Conservation (phyloP, 1,140 invertebrate species). For the Teleogryllus occipitalis region DNA sequence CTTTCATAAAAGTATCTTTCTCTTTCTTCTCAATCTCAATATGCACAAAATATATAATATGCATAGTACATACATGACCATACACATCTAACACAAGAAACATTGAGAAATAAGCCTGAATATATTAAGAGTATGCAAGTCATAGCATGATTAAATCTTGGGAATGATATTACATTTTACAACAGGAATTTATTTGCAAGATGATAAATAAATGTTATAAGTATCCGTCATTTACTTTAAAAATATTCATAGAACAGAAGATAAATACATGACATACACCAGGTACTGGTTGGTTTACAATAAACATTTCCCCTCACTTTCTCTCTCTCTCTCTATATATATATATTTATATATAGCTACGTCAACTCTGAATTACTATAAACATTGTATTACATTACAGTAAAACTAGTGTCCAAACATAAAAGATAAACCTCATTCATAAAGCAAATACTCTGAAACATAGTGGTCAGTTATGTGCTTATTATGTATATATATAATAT, state of each 20-base stretch:
- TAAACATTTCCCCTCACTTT: too few species aligned
- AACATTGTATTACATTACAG: background rate
- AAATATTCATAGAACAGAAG: background rate
- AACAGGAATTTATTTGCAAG: background rate
- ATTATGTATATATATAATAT: constrained; percentile 3
- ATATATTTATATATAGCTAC: background rate
- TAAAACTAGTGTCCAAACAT: constrained; percentile 5
- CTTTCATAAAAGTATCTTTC: background rate
- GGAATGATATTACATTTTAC: background rate
- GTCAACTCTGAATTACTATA: background rate
- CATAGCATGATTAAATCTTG: background rate
- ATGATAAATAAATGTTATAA: background rate
- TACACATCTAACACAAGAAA: background rate
- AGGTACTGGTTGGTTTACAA: too few species aligned
- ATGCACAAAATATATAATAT: background rate
- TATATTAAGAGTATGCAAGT: background rate
- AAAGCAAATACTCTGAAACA: constrained; percentile 1
- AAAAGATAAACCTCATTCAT: constrained; percentile 5
- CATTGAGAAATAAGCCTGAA: background rate
- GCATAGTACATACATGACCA: background rate
- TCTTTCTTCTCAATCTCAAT: background rate
- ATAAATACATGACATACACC: too few species aligned
- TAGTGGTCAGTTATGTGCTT: background rate
- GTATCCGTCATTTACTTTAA: background rate
- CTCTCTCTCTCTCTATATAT: too few species aligned